Evolutionary conservation across 2,888 invertebrate genomes (phyloP).

Genomic region (Scaptomyza tumidula): DNA sequence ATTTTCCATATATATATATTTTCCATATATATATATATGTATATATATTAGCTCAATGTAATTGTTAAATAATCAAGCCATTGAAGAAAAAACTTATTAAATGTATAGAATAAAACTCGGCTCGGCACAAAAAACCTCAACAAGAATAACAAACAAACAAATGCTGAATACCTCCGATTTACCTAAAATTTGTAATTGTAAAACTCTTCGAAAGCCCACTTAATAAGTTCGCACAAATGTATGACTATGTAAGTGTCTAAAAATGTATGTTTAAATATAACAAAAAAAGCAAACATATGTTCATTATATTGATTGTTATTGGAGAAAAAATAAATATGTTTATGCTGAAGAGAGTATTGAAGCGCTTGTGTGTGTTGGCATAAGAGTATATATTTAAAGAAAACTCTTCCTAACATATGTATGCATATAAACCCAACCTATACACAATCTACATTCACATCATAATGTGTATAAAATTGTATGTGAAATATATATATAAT

Average conservation of each 20-base stretch:
- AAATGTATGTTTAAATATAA: conserved; percentile 13
- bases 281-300: conserved; percentile 11
- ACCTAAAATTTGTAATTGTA: conserved; percentile 39
- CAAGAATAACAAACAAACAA: conserved; percentile 28
- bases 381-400: background rate
- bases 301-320: conserved; percentile 36
- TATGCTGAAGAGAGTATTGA: background rate
- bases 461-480: conserved; percentile 51
- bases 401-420: conserved; percentile 5
- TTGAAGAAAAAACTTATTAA: conserved; percentile 14
- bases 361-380: conserved; percentile 5
- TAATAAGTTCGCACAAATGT: conserved; percentile 3
- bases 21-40: no score
- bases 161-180: conserved; percentile 73
- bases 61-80: conserved; percentile 24
- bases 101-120: conserved; percentile 26
- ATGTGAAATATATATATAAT: conserved; percentile 58
- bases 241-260: conserved; percentile 3
- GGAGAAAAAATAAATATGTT: conserved; percentile 7
- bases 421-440: conserved; percentile 15
- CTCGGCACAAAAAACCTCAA: conserved; percentile 26
- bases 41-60: conserved; percentile 27
- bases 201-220: conserved; percentile 14
- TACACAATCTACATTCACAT: conserved; percentile 37
- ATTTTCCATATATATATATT: background rate